Percentiles rank a stretch among this genome's conserved stretches.
Evolutionary conservation across 2,888 invertebrate species (phyloP).

Genomic region (Platerodrilus igneus): DNA sequence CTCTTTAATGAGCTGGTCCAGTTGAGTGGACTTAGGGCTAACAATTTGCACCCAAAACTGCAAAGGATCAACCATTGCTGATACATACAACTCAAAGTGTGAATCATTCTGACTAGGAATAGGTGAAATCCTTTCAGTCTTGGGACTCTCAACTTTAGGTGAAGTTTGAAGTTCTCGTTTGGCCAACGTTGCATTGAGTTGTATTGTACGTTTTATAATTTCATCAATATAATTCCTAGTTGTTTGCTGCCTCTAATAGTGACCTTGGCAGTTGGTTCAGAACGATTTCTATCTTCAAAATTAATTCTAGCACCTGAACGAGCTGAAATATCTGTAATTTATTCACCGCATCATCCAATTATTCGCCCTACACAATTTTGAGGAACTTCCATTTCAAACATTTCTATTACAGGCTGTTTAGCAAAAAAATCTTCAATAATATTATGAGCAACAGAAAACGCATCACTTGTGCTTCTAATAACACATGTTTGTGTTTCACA

Average conservation of each 20-base stretch:
- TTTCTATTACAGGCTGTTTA: slow-evolving; percentile 64
- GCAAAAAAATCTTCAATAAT: slow-evolving; percentile 63
- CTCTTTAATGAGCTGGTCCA: slow-evolving; percentile 72
- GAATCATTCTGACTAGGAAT: slow-evolving; percentile 50
- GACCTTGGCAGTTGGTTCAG: slow-evolving; percentile 21
- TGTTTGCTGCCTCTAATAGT: no score
- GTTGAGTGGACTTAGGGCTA: slow-evolving; percentile 64
- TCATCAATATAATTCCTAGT: no score
- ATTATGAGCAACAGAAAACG: slow-evolving; percentile 67
- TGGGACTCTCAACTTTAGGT: slow-evolving; percentile 36
- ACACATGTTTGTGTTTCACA: slow-evolving; percentile 59
- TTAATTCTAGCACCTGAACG: slow-evolving; percentile 69
- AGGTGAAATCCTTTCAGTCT: slow-evolving; percentile 40
- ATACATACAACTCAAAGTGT: slow-evolving; percentile 79
- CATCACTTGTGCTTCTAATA: slow-evolving; percentile 64
- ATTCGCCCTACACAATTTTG: slow-evolving; percentile 64
- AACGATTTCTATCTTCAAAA: slow-evolving; percentile 43
- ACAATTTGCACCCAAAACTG: slow-evolving; percentile 85
- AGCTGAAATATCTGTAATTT: slow-evolving; percentile 65
- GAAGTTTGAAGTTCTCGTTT: slow-evolving; percentile 52
- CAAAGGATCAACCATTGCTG: slow-evolving; percentile 74
- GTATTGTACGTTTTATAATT: no score
- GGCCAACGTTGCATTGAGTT: slow-evolving; percentile 46
- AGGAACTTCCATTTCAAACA: slow-evolving; percentile 65
- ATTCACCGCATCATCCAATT: slow-evolving; percentile 71